Conservation (phyloP, 2,113 vertebrate species). For the Leptobrachium ailaonicum region DNA sequence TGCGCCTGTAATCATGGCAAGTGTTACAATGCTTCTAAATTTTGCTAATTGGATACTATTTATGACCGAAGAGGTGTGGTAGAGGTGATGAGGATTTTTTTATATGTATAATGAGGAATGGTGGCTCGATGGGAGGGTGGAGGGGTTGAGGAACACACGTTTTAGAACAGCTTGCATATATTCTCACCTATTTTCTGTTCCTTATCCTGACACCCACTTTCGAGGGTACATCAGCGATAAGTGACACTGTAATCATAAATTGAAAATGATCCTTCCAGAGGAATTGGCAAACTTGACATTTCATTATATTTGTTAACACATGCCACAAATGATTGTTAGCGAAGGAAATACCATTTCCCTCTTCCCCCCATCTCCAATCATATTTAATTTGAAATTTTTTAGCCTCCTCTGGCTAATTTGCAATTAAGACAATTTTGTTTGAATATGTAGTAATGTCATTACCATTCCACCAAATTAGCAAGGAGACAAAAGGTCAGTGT, state of each 20-base stretch:
- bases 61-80: conserved; percentile 83
- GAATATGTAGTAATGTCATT: conserved; percentile 98
- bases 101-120: conserved; percentile 66
- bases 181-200: conserved; percentile 78
- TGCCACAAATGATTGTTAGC: conserved; percentile 87
- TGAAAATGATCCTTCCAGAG: conserved; percentile 83
- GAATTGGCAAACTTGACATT: conserved; percentile 95
- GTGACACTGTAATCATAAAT: conserved; percentile 90
- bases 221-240: conserved; percentile 84
- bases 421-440: conserved; percentile 98
- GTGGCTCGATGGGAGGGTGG: conserved; percentile 69
- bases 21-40: conserved; percentile 71
- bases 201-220: conserved; percentile 82
- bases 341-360: conserved; percentile 84
- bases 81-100: conserved; percentile 74
- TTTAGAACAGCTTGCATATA: conserved; percentile 79
- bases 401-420: conserved; percentile 89
- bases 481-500: conserved; percentile 93
- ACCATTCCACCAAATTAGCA: conserved; percentile 95
- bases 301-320: conserved; percentile 95
- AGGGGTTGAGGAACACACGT: conserved; percentile 71
- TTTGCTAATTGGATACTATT: conserved; percentile 83
- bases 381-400: conserved; percentile 89
- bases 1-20: conserved; percentile 70
- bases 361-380: conserved; percentile 82